Evolutionary conservation across 2,797 vertebrate genomes (phyloP).

Genomic region (Hemibagrus guttatus): DNA sequence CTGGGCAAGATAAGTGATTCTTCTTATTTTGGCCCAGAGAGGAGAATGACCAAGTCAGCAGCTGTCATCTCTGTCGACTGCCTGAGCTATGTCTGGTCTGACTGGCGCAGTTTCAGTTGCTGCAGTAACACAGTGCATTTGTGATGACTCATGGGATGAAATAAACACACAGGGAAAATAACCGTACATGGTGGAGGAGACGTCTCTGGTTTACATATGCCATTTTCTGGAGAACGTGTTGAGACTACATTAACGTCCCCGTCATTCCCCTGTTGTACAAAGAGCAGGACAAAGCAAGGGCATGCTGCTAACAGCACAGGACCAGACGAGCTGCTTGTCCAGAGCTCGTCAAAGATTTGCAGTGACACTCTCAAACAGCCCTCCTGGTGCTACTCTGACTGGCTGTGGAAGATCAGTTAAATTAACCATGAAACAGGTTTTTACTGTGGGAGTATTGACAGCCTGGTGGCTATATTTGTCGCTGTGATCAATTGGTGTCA

Average conservation of each 20-base stretch:
- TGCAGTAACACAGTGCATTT: conserved; percentile 39
- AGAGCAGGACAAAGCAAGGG: conserved; percentile 38
- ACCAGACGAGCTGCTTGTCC: conserved; percentile 3
- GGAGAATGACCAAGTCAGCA: conserved; percentile 32
- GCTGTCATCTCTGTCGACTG: conserved; percentile 47
- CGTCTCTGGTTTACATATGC: conserved; percentile 44
- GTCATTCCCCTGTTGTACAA: conserved; percentile 31
- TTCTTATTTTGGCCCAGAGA: conserved; percentile 43
- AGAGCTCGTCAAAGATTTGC: conserved; percentile 18
- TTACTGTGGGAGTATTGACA: conserved; percentile 44
- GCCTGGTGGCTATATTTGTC: conserved; percentile 39
- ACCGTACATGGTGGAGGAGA: conserved; percentile 49
- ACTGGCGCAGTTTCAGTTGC: conserved; percentile 39
- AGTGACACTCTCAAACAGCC: conserved; percentile 2
- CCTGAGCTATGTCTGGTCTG: conserved; percentile 32
- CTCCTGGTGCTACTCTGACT: conserved; percentile 16
- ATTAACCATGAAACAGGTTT: conserved; percentile 53
- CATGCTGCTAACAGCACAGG: conserved; percentile 1
- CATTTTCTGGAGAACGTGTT: conserved; percentile 48
- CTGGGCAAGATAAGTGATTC: conserved; percentile 45
- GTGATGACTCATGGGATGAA: conserved; percentile 50
- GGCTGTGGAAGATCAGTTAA: conserved; percentile 40
- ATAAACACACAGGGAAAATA: conserved; percentile 53
- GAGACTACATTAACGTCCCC: conserved; percentile 42
- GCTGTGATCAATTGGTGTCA: conserved; percentile 30